Evolutionary conservation across 2,888 invertebrate genomes (phyloP).

Genomic region (Noctua comes): DNA sequence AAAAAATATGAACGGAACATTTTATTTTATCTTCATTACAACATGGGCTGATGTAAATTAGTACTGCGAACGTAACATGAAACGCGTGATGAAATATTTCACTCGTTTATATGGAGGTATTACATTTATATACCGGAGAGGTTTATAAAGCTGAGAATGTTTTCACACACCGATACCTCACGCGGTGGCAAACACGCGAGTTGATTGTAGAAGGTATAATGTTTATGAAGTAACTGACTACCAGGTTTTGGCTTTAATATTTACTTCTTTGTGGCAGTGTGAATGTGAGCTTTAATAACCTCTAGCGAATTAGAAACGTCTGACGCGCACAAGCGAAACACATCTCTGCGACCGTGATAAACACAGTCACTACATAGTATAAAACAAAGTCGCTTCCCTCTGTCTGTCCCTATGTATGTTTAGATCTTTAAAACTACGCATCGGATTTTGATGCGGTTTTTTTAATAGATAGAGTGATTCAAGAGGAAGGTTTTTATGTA

Average conservation of each 20-base stretch:
- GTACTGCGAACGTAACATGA: slow-evolving; percentile 41
- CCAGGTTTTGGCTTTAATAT: not conserved
- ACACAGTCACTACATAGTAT: no score
- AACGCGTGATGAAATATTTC: slow-evolving; percentile 56
- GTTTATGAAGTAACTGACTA: slow-evolving; percentile 10
- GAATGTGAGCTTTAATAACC: not conserved
- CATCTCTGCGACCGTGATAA: not conserved
- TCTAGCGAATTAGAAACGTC: not conserved
- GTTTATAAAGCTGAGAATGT: slow-evolving; percentile 46
- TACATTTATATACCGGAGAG: slow-evolving; percentile 18
- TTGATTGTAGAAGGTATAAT: slow-evolving; percentile 6
- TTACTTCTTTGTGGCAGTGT: not conserved
- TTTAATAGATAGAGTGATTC: no score
- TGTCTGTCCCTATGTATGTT: no score
- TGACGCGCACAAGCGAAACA: not conserved
- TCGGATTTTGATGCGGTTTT: no score
- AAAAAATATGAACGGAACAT: slow-evolving; percentile 13
- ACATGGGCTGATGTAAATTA: slow-evolving; percentile 41
- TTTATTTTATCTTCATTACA: slow-evolving; percentile 38
- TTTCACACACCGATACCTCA: slow-evolving; percentile 51
- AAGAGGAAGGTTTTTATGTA: no score
- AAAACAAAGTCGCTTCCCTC: no score
- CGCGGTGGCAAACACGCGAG: slow-evolving; percentile 33
- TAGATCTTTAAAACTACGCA: no score
- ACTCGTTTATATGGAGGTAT: slow-evolving; percentile 29